Evolutionary conservation across 2,888 invertebrate species (phyloP).

Genomic region (Dermolepida albohirtum): DNA sequence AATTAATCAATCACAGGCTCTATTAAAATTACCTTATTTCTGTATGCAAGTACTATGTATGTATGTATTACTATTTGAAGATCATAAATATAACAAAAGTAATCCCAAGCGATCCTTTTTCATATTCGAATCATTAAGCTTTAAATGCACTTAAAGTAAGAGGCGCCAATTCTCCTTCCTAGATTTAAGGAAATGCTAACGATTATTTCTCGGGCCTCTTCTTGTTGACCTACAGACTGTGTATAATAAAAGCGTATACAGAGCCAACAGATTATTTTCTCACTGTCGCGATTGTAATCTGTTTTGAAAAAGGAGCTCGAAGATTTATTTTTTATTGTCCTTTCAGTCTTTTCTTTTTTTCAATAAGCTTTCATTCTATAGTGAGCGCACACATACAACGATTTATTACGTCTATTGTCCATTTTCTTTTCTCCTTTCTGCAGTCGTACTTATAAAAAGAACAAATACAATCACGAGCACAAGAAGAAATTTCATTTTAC

Average conservation of each 20-base stretch:
- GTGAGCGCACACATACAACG: conserved; percentile 12
- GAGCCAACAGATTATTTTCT: conserved; percentile 17
- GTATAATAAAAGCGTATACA: too few relatives aligned
- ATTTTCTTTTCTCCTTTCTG: conserved; percentile 6
- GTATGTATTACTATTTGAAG: too few relatives aligned
- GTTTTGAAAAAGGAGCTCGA: conserved; percentile 5
- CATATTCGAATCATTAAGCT: not conserved
- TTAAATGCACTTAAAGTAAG: not conserved
- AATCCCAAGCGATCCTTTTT: too few relatives aligned
- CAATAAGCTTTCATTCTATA: conserved; percentile 16
- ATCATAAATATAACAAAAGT: too few relatives aligned
- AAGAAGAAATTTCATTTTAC: conserved; percentile 17
- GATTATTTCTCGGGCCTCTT: too few relatives aligned
- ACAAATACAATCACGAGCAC: not conserved
- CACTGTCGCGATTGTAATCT: conserved; percentile 28
- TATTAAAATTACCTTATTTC: too few relatives aligned
- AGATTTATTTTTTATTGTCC: conserved; percentile 38
- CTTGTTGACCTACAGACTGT: too few relatives aligned
- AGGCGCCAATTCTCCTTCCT: too few relatives aligned
- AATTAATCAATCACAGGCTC: too few relatives aligned
- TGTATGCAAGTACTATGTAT: too few relatives aligned
- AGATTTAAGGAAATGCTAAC: too few relatives aligned
- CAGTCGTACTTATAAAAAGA: not conserved
- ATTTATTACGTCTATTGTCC: conserved; percentile 17
- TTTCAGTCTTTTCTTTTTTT: conserved; percentile 5